phyloP scores from a whole-genome alignment of 2,797 vertebrate genomes.

The Alosa sapidissima region DNA sequence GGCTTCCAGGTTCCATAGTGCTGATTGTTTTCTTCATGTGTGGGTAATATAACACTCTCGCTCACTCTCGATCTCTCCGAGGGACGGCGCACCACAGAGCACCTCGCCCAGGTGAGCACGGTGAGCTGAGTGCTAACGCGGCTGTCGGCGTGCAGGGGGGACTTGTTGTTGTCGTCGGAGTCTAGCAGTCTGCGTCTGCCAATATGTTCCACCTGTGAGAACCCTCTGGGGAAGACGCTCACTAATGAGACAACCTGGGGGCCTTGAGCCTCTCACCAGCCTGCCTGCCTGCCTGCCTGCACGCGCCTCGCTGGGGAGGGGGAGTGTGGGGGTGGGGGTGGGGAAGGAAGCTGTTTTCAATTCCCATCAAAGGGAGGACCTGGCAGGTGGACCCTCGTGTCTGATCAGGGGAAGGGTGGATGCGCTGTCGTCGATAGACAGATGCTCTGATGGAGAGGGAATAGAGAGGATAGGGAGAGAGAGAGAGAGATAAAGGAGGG shows the following conservation, averaged over 20 bases:
- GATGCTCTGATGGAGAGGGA: not conserved
- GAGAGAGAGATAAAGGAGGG: not conserved
- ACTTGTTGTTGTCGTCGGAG: constrained; percentile 33
- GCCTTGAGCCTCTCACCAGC: not conserved
- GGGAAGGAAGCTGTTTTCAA: not conserved
- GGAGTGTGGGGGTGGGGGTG: not conserved
- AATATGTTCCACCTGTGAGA: constrained; percentile 45
- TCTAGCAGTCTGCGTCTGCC: not conserved
- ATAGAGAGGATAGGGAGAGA: not conserved
- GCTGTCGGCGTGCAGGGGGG: not conserved
- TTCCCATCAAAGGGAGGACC: constrained; percentile 7
- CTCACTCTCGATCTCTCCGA: not conserved
- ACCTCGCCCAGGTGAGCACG: not conserved
- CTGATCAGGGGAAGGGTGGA: constrained; percentile 29
- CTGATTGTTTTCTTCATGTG: not conserved
- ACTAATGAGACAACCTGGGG: not conserved
- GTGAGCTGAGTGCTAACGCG: not conserved
- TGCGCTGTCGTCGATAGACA: not conserved
- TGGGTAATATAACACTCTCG: not conserved
- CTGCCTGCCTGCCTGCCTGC: not conserved
- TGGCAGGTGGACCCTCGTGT: not conserved
- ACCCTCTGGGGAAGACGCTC: constrained; percentile 16
- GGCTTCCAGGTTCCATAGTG: not conserved
- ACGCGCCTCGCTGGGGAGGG: not conserved
- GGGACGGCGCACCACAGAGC: not conserved